Evolutionary conservation across 2,888 invertebrate species (phyloP), one percentile per base, ranked within the genome.

Genomic region (Acanthococcus lagerstroemiae): DNA sequence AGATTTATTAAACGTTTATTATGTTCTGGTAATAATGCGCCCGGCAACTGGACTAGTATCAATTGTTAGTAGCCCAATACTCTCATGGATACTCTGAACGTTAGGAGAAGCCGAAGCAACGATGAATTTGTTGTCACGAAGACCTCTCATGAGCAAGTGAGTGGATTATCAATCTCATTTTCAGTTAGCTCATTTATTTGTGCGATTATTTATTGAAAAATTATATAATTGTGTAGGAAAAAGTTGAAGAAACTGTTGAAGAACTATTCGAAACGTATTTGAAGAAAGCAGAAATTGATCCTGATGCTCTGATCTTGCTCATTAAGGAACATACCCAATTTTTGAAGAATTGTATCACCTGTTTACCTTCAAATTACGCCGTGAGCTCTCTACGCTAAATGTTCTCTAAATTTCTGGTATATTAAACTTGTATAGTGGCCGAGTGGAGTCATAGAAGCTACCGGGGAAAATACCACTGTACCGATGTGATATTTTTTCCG

Each of bases 251-350:
- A 55, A 54, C n/a, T 48, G 58, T 67, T 66, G 67, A 67, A 57
- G 46, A 56, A 30, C 25, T 66, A 25, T 68, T 68, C 25, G 26
- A 55, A 57, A 45, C 67, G 19, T 69, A 69, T 76, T 77, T 69
- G 78, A 80, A 25, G 79, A 80, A 74, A 72, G 50, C 60, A 45
- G 27, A 66, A 73, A 67, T 71, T 73, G 55, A 74, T 79, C 66
- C 70, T 78, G 55, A 77, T 76, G 72, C 72, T 77, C 68, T 80
- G 75, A 56, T 77, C 75, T 72, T 74, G 75, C 52, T 80, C 78
- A 74, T 78, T 79, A 71, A 77, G 75, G 56, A 67, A 45, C 68
- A 68, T 19, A 60, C 66, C 15, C 21, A 48, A 19, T 67, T 66
- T 26, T 24, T 63, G 24, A 54, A 30, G 1, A 27, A 63, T 54